These are phyloP conservation scores for Nephila pilipes DNA, from an alignment of 1,140 invertebrate genomes.

Conservation along the genomic window DNA sequence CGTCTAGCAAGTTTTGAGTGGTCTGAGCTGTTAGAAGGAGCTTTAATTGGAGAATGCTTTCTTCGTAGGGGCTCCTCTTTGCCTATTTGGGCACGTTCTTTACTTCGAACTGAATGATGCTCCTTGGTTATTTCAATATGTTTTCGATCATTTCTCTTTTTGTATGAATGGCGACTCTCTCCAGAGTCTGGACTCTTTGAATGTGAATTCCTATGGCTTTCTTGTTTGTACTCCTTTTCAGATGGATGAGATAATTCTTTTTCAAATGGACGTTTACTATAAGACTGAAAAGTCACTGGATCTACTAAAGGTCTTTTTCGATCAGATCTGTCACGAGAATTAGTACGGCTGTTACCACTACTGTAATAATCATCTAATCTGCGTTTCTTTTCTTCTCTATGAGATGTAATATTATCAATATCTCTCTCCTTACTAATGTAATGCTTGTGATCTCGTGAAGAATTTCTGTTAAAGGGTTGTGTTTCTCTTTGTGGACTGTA, in stretches of 20 bases:
- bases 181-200: slow-evolving; percentile 59
- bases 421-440: slow-evolving; percentile 29
- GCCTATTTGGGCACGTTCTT: not conserved
- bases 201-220: slow-evolving; percentile 5
- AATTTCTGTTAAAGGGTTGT: not conserved
- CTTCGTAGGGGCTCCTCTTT: not conserved
- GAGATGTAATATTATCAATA: not conserved
- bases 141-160: slow-evolving; percentile 21
- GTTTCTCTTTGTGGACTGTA: slow-evolving; percentile 77
- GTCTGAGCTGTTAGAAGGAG: not conserved
- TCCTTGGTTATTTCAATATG: not conserved
- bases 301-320: not conserved
- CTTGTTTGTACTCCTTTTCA: slow-evolving; percentile 11
- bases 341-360: not conserved
- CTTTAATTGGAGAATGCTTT: slow-evolving; percentile 65
- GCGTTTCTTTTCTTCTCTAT: slow-evolving; percentile 36
- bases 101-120: not conserved
- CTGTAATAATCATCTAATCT: not conserved
- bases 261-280: not conserved
- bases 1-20: not conserved
- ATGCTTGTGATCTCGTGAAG: slow-evolving; percentile 40
- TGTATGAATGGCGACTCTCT: slow-evolving; percentile 39
- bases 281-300: not conserved
- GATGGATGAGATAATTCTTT: not conserved
- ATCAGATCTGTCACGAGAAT: slow-evolving; percentile 37